Conservation (phyloP, 2,888 invertebrate species). For the Hypselothyrea guttata region DNA sequence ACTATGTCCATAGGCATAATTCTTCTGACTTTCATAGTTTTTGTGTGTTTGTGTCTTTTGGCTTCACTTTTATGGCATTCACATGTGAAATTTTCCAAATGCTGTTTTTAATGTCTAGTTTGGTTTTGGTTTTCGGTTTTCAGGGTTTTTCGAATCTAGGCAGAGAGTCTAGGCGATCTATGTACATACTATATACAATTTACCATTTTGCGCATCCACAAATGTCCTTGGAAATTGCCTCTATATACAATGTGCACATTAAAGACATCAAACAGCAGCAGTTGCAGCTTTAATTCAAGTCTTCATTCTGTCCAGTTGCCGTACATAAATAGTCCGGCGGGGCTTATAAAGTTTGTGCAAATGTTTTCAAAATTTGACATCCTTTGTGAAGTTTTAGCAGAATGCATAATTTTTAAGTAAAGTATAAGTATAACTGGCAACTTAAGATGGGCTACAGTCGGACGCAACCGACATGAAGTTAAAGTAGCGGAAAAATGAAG, state of each 20-base stretch:
- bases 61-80: slow-evolving; percentile 50
- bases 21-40: slow-evolving; percentile 12
- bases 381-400: no score
- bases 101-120: slow-evolving; percentile 38
- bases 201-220: slow-evolving; percentile 45
- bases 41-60: slow-evolving; percentile 16
- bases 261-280: no score
- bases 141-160: background rate
- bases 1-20: slow-evolving; percentile 35
- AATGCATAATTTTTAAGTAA: no score
- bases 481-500: no score
- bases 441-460: no score
- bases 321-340: no score
- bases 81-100: slow-evolving; percentile 42
- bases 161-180: slow-evolving; percentile 12
- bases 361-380: no score
- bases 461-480: no score
- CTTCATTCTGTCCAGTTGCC: background rate
- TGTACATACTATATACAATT: no score
- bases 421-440: no score
- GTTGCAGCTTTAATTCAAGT: slow-evolving; percentile 24
- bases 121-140: slow-evolving; percentile 23
- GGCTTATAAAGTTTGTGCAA: no score
- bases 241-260: no score
- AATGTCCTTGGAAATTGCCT: slow-evolving; percentile 53